These are phyloP conservation scores for Galerucella pusilla DNA, from an alignment of 2,888 invertebrate genomes.

Conservation along the genomic window DNA sequence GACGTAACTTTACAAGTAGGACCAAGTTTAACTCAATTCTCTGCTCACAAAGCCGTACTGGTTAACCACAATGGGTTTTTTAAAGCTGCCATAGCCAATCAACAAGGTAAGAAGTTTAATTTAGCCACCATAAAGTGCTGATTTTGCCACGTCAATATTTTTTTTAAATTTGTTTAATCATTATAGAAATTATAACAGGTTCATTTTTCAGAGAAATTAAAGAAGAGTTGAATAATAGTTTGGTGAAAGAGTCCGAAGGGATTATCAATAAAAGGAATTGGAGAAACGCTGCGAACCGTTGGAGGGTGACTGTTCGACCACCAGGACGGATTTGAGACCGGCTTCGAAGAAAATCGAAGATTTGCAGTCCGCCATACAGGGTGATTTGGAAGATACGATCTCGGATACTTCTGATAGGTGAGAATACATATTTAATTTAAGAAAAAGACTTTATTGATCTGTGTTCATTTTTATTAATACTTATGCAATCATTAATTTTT, in stretches of 20 bases:
- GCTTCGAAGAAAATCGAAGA: slow-evolving; percentile 92
- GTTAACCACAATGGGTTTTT: slow-evolving; percentile 79
- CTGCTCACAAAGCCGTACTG: slow-evolving; percentile 74
- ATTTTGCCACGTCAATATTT: too few species aligned
- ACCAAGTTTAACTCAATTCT: slow-evolving; percentile 72
- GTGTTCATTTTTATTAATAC: too few species aligned
- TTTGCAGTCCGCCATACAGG: slow-evolving; percentile 92
- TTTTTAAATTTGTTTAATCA: too few species aligned
- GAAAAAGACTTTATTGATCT: slow-evolving; percentile 42
- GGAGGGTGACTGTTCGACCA: slow-evolving; percentile 76
- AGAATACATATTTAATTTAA: slow-evolving; percentile 30
- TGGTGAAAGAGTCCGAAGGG: slow-evolving; percentile 81
- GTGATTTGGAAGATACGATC: slow-evolving; percentile 77
- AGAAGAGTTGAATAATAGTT: slow-evolving; percentile 79
- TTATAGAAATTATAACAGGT: too few species aligned
- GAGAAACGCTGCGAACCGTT: slow-evolving; percentile 79
- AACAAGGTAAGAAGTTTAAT: slow-evolving; percentile 54
- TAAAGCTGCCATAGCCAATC: slow-evolving; percentile 70
- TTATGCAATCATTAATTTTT: too few species aligned
- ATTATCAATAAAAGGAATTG: slow-evolving; percentile 77
- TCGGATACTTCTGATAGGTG: slow-evolving; percentile 77
- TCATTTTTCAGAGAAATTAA: slow-evolving; percentile 73
- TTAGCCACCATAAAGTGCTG: too few species aligned
- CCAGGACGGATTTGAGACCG: slow-evolving; percentile 84
- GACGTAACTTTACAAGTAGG: slow-evolving; percentile 76